A percentile compares a stretch with the other conserved stretches of the same genome.
Conservation (phyloP, 1,140 invertebrate species). For the Achatina immaculata region DNA sequence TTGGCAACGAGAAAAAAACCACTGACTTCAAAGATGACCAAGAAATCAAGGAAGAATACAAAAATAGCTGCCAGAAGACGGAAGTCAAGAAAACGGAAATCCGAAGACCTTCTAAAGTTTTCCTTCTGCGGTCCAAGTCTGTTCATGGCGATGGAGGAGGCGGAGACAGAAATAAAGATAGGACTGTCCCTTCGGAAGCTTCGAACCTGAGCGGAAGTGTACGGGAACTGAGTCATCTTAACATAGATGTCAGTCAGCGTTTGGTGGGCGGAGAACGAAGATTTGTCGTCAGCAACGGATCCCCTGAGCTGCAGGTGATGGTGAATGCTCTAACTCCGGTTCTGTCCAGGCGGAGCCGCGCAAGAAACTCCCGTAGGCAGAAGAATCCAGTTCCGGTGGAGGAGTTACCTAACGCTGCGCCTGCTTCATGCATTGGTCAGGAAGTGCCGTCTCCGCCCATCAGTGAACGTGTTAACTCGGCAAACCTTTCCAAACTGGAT, state of each 20-base stretch:
- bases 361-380: background rate
- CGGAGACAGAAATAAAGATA: background rate
- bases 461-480: too few relatives aligned
- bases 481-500: too few relatives aligned
- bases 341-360: constrained; percentile 46
- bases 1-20: too few relatives aligned
- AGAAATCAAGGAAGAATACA: too few relatives aligned
- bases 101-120: background rate
- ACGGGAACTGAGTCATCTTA: constrained; percentile 23
- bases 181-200: background rate
- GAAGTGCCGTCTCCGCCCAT: too few relatives aligned
- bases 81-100: background rate
- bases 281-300: constrained; percentile 38
- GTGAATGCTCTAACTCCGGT: constrained; percentile 63
- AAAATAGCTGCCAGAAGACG: background rate
- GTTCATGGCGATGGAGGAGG: background rate
- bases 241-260: constrained; percentile 34
- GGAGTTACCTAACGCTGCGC: background rate
- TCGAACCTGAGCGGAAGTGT: constrained; percentile 23
- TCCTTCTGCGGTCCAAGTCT: constrained; percentile 15
- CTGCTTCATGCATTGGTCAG: too few relatives aligned
- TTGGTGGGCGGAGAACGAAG: constrained; percentile 21
- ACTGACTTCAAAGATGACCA: too few relatives aligned
- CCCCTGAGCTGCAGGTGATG: constrained; percentile 60
- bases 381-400: background rate